Percentiles rank a stretch among this genome's conserved stretches.
Conservation (phyloP, 2,797 vertebrate species). For the Parambassis ranga region DNA sequence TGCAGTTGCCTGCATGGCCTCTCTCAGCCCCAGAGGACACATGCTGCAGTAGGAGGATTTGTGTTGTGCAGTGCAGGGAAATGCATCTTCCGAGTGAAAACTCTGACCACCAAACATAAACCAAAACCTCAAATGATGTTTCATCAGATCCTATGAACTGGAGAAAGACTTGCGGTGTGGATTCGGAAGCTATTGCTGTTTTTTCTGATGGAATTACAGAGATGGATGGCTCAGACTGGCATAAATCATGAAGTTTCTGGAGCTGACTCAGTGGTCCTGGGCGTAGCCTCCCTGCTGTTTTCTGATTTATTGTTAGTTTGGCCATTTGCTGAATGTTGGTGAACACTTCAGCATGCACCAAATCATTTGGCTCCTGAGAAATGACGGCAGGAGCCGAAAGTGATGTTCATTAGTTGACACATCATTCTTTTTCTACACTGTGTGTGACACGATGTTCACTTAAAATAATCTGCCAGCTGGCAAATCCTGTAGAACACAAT, state of each 20-base stretch:
- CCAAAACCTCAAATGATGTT: conserved; percentile 58
- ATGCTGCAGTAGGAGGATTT: conserved; percentile 49
- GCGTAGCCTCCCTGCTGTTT: conserved; percentile 37
- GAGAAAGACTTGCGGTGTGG: conserved; percentile 33
- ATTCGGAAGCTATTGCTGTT: conserved; percentile 42
- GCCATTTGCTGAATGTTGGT: conserved; percentile 60
- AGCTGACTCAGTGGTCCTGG: conserved; percentile 63
- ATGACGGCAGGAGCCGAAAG: conserved; percentile 46
- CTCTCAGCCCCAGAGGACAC: conserved; percentile 34
- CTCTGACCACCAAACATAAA: conserved; percentile 56
- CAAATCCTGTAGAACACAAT: neutral
- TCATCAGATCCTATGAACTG: conserved; percentile 44
- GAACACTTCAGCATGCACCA: conserved; percentile 53
- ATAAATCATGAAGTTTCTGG: conserved; percentile 63
- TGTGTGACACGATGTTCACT: conserved; percentile 16
- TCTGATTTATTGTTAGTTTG: conserved; percentile 69
- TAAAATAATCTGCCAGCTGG: conserved; percentile 1
- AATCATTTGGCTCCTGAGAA: conserved; percentile 54
- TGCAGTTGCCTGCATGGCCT: conserved; percentile 37
- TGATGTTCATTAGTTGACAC: conserved; percentile 50
- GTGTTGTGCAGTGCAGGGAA: conserved; percentile 55
- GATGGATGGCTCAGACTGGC: conserved; percentile 48
- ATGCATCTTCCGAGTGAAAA: conserved; percentile 45
- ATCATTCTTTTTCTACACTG: conserved; percentile 18
- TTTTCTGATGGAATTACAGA: conserved; percentile 47